Conservation (phyloP, 2,797 vertebrate genomes). For the Sebastes oblongus region DNA sequence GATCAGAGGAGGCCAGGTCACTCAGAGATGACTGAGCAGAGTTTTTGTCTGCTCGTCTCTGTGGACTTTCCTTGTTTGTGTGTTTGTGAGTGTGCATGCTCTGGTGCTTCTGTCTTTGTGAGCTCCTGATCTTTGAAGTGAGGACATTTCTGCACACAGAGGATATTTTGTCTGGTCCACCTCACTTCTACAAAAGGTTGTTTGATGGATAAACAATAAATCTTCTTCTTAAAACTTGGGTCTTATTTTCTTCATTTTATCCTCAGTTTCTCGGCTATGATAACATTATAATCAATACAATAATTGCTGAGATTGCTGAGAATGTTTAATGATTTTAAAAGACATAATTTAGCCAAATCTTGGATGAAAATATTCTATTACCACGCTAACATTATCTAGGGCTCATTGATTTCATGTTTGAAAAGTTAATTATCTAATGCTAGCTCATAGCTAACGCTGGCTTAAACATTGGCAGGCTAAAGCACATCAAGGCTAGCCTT, state of each 20-base stretch:
- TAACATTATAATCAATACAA: not conserved
- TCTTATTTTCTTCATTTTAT: not conserved
- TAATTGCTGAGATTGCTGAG: not conserved
- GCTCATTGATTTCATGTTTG: not conserved
- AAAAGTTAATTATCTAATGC: not conserved
- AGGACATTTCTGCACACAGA: conserved; percentile 1
- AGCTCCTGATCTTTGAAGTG: conserved; percentile 33
- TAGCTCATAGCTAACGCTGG: not conserved
- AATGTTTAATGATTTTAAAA: not conserved
- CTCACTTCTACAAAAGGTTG: conserved; percentile 7
- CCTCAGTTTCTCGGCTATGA: not conserved
- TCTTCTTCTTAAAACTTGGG: not conserved
- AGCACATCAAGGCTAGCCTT: not conserved
- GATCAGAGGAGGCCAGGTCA: conserved; percentile 61
- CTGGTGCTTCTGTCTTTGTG: not conserved
- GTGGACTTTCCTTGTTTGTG: conserved; percentile 23
- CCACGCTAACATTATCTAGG: not conserved
- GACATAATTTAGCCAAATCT: not conserved
- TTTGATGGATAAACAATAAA: not conserved
- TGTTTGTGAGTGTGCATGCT: conserved; percentile 4
- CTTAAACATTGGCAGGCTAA: not conserved
- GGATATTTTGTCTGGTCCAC: not conserved
- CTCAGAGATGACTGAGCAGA: conserved; percentile 41
- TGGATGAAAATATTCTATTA: not conserved
- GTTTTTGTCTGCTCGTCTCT: conserved; percentile 29